Percentiles rank a stretch among this genome's conserved stretches.
These are phyloP conservation scores for Leistus spinibarbis DNA, from an alignment of 2,888 invertebrate species.

Conservation along the genomic window DNA sequence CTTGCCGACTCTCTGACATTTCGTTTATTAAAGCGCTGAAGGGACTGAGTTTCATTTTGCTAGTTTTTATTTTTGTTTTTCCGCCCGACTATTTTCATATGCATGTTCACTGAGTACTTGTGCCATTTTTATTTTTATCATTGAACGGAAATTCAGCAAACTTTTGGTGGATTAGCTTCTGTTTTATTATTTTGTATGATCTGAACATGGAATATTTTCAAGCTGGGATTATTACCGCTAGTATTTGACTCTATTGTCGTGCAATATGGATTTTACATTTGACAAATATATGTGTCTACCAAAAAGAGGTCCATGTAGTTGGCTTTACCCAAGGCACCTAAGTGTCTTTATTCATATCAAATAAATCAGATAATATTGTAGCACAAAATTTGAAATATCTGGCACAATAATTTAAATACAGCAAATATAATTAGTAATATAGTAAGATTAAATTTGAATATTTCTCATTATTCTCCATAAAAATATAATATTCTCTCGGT, in stretches of 20 bases:
- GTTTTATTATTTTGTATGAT: constrained; percentile 10
- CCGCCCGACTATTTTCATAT: not conserved
- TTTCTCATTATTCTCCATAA: too few relatives aligned
- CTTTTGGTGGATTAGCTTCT: not conserved
- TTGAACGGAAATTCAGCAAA: not conserved
- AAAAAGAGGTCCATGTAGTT: too few relatives aligned
- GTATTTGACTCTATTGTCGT: constrained; percentile 18
- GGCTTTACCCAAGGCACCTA: too few relatives aligned
- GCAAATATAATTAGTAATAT: too few relatives aligned
- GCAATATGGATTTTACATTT: constrained; percentile 20
- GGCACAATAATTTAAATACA: too few relatives aligned
- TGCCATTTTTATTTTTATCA: not conserved
- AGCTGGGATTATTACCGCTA: not conserved
- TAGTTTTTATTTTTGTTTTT: constrained; percentile 1
- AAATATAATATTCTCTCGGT: too few relatives aligned
- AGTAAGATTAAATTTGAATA: too few relatives aligned
- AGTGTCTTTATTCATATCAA: too few relatives aligned
- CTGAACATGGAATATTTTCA: constrained; percentile 10
- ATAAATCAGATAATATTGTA: too few relatives aligned
- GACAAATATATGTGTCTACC: too few relatives aligned
- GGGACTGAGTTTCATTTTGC: not conserved
- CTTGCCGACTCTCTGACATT: constrained; percentile 15
- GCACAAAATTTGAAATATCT: too few relatives aligned
- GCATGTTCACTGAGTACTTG: not conserved
- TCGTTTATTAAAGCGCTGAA: constrained; percentile 19